Conservation (phyloP, 2,797 vertebrate species). For the Adelosebastes latens region DNA sequence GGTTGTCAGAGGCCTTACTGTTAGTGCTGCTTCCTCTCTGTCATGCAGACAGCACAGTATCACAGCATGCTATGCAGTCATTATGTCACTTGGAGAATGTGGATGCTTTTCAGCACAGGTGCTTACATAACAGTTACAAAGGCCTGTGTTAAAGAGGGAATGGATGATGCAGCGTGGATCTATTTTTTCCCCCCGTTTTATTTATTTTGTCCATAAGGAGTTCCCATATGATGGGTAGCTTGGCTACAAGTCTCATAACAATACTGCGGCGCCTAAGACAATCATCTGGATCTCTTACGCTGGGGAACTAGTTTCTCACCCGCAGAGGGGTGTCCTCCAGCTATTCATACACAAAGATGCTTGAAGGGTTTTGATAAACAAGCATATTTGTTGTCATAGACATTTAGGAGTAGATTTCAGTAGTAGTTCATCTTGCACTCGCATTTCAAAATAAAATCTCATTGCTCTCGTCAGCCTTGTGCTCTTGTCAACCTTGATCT, state of each 20-base stretch:
- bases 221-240: slow-evolving; percentile 89
- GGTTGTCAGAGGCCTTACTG: neutral
- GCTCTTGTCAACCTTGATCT: slow-evolving; percentile 78
- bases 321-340: slow-evolving; percentile 86
- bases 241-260: slow-evolving; percentile 86
- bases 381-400: slow-evolving; percentile 84
- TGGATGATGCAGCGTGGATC: slow-evolving; percentile 53
- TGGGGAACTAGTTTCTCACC: slow-evolving; percentile 84
- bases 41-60: slow-evolving; percentile 50
- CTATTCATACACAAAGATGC: slow-evolving; percentile 84
- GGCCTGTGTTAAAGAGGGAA: slow-evolving; percentile 26
- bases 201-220: slow-evolving; percentile 67
- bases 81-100: slow-evolving; percentile 12
- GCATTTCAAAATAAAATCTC: slow-evolving; percentile 86
- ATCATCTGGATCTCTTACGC: slow-evolving; percentile 89
- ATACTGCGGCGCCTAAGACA: slow-evolving; percentile 91
- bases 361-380: slow-evolving; percentile 89
- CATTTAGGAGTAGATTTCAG: slow-evolving; percentile 84
- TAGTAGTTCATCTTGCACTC: slow-evolving; percentile 84
- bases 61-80: slow-evolving; percentile 30
- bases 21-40: slow-evolving; percentile 35
- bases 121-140: slow-evolving; percentile 14
- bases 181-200: slow-evolving; percentile 50
- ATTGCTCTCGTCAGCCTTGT: slow-evolving; percentile 82
- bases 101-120: slow-evolving; percentile 7